Evolutionary conservation across 1,140 invertebrate genomes (phyloP), one percentile per base, ranked within the genome.

Genomic region (Drosophila pachea): DNA sequence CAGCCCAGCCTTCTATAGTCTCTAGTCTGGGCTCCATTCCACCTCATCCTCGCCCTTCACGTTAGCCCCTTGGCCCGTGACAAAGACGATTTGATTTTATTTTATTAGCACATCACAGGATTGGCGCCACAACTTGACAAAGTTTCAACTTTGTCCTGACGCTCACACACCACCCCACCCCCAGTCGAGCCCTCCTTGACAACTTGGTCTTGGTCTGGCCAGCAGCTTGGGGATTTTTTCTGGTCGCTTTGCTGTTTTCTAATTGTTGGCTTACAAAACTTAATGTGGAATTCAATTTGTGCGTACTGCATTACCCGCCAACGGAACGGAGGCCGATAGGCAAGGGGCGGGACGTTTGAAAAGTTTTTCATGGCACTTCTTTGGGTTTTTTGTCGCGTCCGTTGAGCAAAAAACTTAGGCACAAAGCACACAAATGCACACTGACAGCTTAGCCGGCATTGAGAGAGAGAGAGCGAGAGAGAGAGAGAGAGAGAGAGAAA

Each of bases 231-330:
- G 38, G 65, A 45, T 68, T 75, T 59, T 75, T 83, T 76, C 65
- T 83, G 72, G 78, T 73, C 73, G 66, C 76, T 84, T 86, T 86
- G 81, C 79, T 86, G 73, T 76, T 86, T 86, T 81, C 81, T 86
- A 84, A 84, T 84, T 84, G 81, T 84, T 84, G 81, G 81, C 81
- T 84, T 84, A 84, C 76, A 84, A 84, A 79, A 84, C 81, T 84
- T 81, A 84, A 84, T 79, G 76, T 55, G 73, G 76, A 84, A 84
- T 84, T 84, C 81, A 84, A 84, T 84, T 84, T 84, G 81, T 70
- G 76, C 64, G 68, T 65, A 71, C 42, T 66, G 62, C 68, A 66
- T 31, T 22, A 22, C 22, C 22, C 1, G 22, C 22, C 22, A 22
- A 22, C 22, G 22, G n/a, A n/a, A n/a, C 22, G 1, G 22, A 22